phyloP scores from a whole-genome alignment of 1,140 invertebrate genomes.

The Drosophila prosaltans region DNA sequence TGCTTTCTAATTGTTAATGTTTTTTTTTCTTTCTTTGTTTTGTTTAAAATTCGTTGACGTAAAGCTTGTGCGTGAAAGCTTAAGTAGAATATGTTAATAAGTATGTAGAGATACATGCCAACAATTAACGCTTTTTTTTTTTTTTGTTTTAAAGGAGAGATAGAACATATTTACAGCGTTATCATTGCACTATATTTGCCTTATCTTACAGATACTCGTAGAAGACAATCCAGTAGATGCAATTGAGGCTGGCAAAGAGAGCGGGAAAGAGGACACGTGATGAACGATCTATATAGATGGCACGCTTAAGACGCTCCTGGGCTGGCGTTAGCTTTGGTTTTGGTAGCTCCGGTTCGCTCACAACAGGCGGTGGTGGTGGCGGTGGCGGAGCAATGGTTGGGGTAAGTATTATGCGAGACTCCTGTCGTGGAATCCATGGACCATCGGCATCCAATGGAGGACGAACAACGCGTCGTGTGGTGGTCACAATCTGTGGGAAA shows the following conservation, averaged over 20 bases:
- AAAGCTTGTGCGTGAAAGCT: constrained; percentile 63
- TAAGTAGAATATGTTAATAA: constrained; percentile 46
- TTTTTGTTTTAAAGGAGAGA: constrained; percentile 8
- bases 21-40: neutral
- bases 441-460: constrained; percentile 76
- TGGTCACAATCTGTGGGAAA: constrained; percentile 61
- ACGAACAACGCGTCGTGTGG: constrained; percentile 67
- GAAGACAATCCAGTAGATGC: constrained; percentile 95
- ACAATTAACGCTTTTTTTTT: constrained; percentile 65
- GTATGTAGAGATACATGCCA: constrained; percentile 48
- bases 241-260: constrained; percentile 92
- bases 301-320: constrained; percentile 88
- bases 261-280: constrained; percentile 94
- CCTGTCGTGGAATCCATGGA: constrained; percentile 80
- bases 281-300: constrained; percentile 93
- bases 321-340: constrained; percentile 85
- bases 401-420: constrained; percentile 76
- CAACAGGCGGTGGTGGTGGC: constrained; percentile 83
- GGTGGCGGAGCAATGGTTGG: constrained; percentile 64
- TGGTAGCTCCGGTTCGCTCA: constrained; percentile 84
- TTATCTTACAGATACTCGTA: constrained; percentile 89
- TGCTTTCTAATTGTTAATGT: constrained; percentile 15
- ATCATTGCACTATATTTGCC: neutral
- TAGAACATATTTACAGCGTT: constrained; percentile 59
- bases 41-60: constrained; percentile 72